These are phyloP conservation scores for Butorides virescens DNA, from an alignment of 2,113 vertebrate species.

Conservation along the genomic window DNA sequence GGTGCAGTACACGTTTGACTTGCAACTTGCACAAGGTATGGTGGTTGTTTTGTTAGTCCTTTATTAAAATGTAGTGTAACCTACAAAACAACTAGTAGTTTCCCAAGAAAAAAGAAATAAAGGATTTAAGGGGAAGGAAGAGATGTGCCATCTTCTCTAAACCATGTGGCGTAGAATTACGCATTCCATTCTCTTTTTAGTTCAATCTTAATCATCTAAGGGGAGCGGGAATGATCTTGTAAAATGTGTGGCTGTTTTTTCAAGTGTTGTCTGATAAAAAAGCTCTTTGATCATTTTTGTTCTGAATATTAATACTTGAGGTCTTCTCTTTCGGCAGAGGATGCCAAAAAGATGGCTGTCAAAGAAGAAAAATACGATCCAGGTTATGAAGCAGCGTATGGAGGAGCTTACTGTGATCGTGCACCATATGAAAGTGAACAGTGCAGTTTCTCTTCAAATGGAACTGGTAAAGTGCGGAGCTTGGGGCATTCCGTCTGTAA, in stretches of 20 bases:
- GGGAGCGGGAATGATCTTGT: neutral
- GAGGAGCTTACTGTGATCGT: conserved; percentile 79
- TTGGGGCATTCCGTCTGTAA: neutral
- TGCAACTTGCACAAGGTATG: conserved; percentile 90
- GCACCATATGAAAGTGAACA: conserved; percentile 71
- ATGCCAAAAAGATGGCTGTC: conserved; percentile 94
- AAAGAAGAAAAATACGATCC: conserved; percentile 97
- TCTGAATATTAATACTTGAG: neutral
- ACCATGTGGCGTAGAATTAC: neutral
- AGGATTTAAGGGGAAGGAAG: neutral
- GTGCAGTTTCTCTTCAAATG: conserved; percentile 77
- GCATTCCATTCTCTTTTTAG: neutral
- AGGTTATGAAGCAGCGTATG: conserved; percentile 92
- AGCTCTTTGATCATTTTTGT: neutral
- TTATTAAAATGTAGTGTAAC: neutral
- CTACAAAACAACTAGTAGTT: neutral
- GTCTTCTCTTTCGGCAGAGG: conserved; percentile 79
- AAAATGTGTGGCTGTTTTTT: neutral
- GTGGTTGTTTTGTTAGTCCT: neutral
- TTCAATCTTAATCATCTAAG: neutral
- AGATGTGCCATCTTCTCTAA: neutral
- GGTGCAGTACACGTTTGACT: conserved; percentile 86
- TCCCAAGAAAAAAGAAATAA: neutral
- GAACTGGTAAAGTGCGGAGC: conserved; percentile 67
- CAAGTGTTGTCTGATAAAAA: neutral